Evolutionary conservation across 2,797 vertebrate species (phyloP), one percentile per base, ranked within the genome.

Genomic region (Austrolebias charrua): DNA sequence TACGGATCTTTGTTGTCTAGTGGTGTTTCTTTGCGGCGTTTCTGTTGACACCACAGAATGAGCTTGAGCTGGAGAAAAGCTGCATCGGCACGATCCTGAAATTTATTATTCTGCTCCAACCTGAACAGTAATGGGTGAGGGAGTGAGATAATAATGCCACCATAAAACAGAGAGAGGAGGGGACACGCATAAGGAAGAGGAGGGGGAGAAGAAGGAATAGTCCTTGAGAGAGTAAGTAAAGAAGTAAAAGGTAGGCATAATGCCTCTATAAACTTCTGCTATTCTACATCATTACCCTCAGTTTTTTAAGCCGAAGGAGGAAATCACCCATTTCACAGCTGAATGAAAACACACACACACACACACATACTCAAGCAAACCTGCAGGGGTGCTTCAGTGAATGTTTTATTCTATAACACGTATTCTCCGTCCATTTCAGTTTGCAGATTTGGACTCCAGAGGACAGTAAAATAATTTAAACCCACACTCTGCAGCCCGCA

Each of bases 231-330:
- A 60, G 78, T 66, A 35, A 73, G 71, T 62, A 75, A 64, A 77
- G 46, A 62, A 73, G 73, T 69, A 66, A 66, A 75, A 82, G 75
- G 73, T 72, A 65, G 76, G 67, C 86, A 81, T 88, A 83, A 87
- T 87, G 74, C 81, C 80, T 76, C 84, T 77, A 86, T 90, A 89
- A 89, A 91, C 83, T 77, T 83, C 80, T 62, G 77, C 79, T 80
- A 85, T 82, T 88, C 81, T 79, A 79, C 88, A 88, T 87, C 88
- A 86, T 91, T 89, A 87, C 86, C 76, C 86, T 74, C 78, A 70
- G 66, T 72, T 83, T 79, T 78, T 82, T 86, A 86, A 88, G 66
- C 75, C 55, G 53, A 71, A 83, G 81, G 82, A 80, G 45, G 79
- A 83, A 85, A 85, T 84, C 86, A 55, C 73, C 83, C 69, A 83